Evolutionary conservation across 2,888 invertebrate genomes (phyloP).

Genomic region (Drosophila birchii): DNA sequence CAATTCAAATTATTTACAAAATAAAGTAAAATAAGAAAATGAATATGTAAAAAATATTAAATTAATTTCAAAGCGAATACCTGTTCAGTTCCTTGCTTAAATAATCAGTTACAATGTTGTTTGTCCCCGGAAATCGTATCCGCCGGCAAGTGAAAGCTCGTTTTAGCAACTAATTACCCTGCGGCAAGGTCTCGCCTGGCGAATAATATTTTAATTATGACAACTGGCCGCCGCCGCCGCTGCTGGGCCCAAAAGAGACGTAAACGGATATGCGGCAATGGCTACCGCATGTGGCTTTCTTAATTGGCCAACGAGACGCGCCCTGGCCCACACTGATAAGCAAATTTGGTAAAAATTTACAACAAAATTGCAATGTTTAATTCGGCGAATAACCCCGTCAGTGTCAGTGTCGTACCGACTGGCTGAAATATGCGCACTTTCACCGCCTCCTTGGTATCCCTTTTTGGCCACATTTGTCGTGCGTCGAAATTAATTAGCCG

Average conservation of each 20-base stretch:
- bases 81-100: not conserved
- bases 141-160: conserved; percentile 56
- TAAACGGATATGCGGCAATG: conserved; percentile 54
- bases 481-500: conserved; percentile 72
- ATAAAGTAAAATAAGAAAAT: not conserved
- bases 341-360: conserved; percentile 71
- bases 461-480: conserved; percentile 53
- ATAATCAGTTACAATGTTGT: not conserved
- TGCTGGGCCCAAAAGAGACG: conserved; percentile 33
- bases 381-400: conserved; percentile 58
- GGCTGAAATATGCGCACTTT: conserved; percentile 74
- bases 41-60: not conserved
- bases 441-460: conserved; percentile 53
- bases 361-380: conserved; percentile 55
- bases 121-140: not conserved
- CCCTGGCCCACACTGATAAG: conserved; percentile 59
- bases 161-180: conserved; percentile 43
- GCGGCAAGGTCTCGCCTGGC: conserved; percentile 26
- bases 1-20: not conserved
- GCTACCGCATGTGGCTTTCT: conserved; percentile 73
- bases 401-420: conserved; percentile 37
- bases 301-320: conserved; percentile 60
- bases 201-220: conserved; percentile 73
- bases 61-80: not conserved
- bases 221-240: conserved; percentile 44